These are phyloP conservation scores for Phania funesta DNA, from an alignment of 2,888 invertebrate genomes.

Conservation along the genomic window DNA sequence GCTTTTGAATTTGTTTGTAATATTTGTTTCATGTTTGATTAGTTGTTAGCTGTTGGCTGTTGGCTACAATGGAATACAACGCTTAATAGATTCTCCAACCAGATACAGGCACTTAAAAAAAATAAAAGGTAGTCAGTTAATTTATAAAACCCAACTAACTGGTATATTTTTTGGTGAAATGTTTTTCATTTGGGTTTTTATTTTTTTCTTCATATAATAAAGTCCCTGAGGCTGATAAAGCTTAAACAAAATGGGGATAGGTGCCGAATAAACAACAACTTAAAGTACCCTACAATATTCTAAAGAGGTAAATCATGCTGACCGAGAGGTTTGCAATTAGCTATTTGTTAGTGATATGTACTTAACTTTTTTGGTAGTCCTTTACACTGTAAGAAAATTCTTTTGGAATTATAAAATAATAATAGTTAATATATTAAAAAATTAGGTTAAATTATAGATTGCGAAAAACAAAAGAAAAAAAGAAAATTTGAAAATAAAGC, in stretches of 20 bases:
- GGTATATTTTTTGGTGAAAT: constrained; percentile 58
- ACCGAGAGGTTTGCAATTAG: not conserved
- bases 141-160: constrained; percentile 48
- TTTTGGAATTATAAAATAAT: no score
- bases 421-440: no score
- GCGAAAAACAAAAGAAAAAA: no score
- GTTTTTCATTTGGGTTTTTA: constrained; percentile 1
- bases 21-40: constrained; percentile 60
- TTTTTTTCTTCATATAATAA: not conserved
- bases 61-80: not conserved
- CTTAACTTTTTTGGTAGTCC: no score
- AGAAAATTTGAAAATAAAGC: no score
- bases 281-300: constrained; percentile 24
- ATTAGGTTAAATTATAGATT: no score
- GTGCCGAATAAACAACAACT: constrained; percentile 18
- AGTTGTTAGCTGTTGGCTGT: constrained; percentile 21
- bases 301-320: not conserved
- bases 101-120: constrained; percentile 11
- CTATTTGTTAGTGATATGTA: no score
- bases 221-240: constrained; percentile 48
- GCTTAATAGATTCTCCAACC: constrained; percentile 15
- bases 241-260: constrained; percentile 48
- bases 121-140: constrained; percentile 20
- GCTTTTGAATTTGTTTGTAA: constrained; percentile 20
- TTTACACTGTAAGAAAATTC: no score